Evolutionary conservation across 2,797 vertebrate species (phyloP).

Genomic region (Sebastolobus alascanus): DNA sequence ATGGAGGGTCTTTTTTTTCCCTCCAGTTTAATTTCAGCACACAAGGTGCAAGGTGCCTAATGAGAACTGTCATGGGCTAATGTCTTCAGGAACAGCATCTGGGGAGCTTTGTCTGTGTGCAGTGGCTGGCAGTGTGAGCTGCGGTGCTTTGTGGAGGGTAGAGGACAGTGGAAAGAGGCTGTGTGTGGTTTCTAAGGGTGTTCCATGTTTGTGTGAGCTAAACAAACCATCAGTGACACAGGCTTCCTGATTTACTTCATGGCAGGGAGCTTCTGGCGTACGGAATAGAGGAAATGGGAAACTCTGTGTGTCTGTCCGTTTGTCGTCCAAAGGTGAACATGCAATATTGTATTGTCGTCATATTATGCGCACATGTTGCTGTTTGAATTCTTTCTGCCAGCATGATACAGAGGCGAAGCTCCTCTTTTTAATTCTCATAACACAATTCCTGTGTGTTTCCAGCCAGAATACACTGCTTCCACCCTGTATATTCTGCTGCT

Average conservation of each 20-base stretch:
- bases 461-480: neutral
- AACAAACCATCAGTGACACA: constrained; percentile 66
- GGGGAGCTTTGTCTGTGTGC: constrained; percentile 19
- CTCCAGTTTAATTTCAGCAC: constrained; percentile 37
- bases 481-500: constrained; percentile 28
- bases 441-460: neutral
- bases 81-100: constrained; percentile 7
- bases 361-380: neutral
- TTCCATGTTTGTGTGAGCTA: constrained; percentile 59
- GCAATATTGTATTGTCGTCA: neutral
- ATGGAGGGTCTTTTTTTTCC: constrained; percentile 49
- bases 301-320: constrained; percentile 37
- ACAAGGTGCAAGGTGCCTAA: neutral
- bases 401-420: neutral
- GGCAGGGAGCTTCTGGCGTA: constrained; percentile 61
- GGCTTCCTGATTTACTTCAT: constrained; percentile 69
- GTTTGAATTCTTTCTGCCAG: neutral
- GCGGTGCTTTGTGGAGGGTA: constrained; percentile 32
- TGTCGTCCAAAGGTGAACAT: constrained; percentile 38
- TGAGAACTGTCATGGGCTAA: neutral
- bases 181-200: constrained; percentile 58
- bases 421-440: neutral
- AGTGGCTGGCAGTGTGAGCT: constrained; percentile 22
- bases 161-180: constrained; percentile 49
- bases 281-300: constrained; percentile 55